Evolutionary conservation across 2,888 invertebrate species (phyloP).

Genomic region (Leucoptera coffeella): DNA sequence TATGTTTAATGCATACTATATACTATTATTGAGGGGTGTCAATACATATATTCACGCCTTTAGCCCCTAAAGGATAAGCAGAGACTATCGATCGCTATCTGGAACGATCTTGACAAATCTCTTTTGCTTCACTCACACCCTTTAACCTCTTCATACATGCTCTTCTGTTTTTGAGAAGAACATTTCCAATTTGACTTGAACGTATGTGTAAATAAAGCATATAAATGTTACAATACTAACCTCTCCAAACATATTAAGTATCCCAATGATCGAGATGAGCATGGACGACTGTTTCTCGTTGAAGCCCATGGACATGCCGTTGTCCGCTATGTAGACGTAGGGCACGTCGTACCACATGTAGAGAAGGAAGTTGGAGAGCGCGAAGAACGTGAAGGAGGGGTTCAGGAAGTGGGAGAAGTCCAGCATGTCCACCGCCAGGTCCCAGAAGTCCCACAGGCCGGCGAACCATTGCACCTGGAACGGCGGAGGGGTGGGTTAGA

Average conservation of each 20-base stretch:
- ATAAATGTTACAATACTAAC: slow-evolving; percentile 49
- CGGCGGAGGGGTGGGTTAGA: too few species aligned
- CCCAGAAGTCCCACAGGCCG: slow-evolving; percentile 72
- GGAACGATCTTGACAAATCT: too few species aligned
- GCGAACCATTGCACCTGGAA: slow-evolving; percentile 62
- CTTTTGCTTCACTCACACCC: too few species aligned
- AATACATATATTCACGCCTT: too few species aligned
- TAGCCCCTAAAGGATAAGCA: too few species aligned
- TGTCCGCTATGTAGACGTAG: slow-evolving; percentile 84
- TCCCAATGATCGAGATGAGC: slow-evolving; percentile 81
- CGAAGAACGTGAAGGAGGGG: slow-evolving; percentile 69
- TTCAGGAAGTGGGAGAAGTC: slow-evolving; percentile 77
- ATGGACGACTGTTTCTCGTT: slow-evolving; percentile 69
- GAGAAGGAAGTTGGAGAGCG: slow-evolving; percentile 81
- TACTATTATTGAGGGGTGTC: too few species aligned
- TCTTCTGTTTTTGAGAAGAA: too few species aligned
- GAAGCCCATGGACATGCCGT: slow-evolving; percentile 66
- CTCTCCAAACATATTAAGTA: slow-evolving; percentile 84
- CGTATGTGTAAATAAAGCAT: too few species aligned
- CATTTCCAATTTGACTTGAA: too few species aligned
- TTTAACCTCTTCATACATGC: too few species aligned
- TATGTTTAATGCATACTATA: too few species aligned
- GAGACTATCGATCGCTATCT: too few species aligned
- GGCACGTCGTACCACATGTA: slow-evolving; percentile 93
- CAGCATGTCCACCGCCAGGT: slow-evolving; percentile 68